These are phyloP conservation scores for Rhinophrynus dorsalis DNA, from an alignment of 2,797 vertebrate genomes.

Conservation along the genomic window DNA sequence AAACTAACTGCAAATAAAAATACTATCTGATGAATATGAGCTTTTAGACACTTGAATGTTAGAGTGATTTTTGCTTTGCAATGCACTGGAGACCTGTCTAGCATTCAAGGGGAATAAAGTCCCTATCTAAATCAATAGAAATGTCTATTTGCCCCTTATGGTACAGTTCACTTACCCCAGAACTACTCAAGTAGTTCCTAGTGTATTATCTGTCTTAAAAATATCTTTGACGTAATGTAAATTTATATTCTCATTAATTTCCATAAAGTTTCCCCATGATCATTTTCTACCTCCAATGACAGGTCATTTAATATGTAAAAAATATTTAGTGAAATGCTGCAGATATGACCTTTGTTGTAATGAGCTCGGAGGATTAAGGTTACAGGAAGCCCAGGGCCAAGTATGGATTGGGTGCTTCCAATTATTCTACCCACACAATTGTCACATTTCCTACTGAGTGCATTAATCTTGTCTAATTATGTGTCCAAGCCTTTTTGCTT, in stretches of 20 bases:
- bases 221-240: not conserved
- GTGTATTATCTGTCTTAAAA: too few relatives aligned
- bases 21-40: too few relatives aligned
- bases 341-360: slow-evolving; percentile 44
- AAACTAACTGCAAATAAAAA: too few relatives aligned
- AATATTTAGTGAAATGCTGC: slow-evolving; percentile 25
- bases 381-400: slow-evolving; percentile 43
- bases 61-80: too few relatives aligned
- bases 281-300: not conserved
- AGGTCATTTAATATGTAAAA: slow-evolving; percentile 19
- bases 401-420: slow-evolving; percentile 45
- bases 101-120: too few relatives aligned
- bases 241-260: not conserved
- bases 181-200: too few relatives aligned
- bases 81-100: too few relatives aligned
- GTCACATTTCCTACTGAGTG: slow-evolving; percentile 37
- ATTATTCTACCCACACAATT: slow-evolving; percentile 45
- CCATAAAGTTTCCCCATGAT: not conserved
- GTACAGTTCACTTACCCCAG: too few relatives aligned
- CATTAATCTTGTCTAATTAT: slow-evolving; percentile 46
- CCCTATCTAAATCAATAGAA: too few relatives aligned
- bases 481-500: slow-evolving; percentile 22
- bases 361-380: slow-evolving; percentile 44
- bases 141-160: too few relatives aligned
- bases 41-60: too few relatives aligned